Base-by-base conservation (phyloP, 2,888 invertebrate species). In the Charanyca ferruginea region DNA sequence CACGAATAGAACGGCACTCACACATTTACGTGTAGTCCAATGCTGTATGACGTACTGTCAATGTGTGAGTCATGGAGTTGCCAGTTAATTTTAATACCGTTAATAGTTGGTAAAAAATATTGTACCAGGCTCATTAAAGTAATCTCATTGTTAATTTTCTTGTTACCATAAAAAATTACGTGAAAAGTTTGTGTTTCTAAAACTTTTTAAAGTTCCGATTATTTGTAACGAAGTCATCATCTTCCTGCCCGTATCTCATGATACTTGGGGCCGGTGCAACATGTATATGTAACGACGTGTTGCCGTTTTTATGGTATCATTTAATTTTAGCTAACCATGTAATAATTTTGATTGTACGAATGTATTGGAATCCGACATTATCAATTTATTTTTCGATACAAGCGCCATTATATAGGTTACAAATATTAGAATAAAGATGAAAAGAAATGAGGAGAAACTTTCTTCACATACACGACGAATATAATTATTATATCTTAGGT, bases 51-150 rank as follows among this genome's bases (percentile, higher is more conserved):
- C 59, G 81, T 80, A 74, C 80, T 73, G 78, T 83, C 25, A 81
- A 77, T 83, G 83, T 75, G 84, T 87, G 83, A 80, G 82, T 77
- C 41, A 81, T 75, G 80, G 85, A 81, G 90, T 92, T 92, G 88
- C 93, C 88, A 88, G 83, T 61, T 79, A 62, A 67, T 74, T 48
- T 48, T 28, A 11, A 79, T 80, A 74, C 85, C 79, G 54, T 70
- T 62, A 59, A 73, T 57, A n/a, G 8, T 47, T 73, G 70, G 81
- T 79, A 74, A 78, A 73, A 54, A 22, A 11, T n/a, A n/a, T 41
- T 76, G 44, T 44, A 28, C 47, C 22, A 59, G 28, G 60, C 42
- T 75, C 52, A 22, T 45, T 8, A 3, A 62, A 23, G 9, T 45
- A 25, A 11, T 47, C 42, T 32, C 5, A 16, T 48, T 52, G 9